Evolutionary conservation across 2,113 vertebrate species (phyloP), one percentile per base, ranked within the genome.

Genomic region (Odocoileus hemionus): DNA sequence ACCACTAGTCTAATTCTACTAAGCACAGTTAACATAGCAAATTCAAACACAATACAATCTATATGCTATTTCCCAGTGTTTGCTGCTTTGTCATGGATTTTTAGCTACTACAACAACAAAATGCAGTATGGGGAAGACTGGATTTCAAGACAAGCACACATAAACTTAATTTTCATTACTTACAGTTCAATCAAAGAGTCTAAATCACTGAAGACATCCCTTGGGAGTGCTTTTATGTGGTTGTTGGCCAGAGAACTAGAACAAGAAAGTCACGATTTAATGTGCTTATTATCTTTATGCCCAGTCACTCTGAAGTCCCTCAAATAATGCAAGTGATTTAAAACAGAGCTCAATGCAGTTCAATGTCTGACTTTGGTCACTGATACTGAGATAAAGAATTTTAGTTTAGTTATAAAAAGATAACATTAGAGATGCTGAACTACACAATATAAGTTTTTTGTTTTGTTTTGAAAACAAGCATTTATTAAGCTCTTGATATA

Each of bases 181-280:
- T 98, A 99, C 99, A 99, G 98, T 98, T 99, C 99, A 98, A 99
- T 99, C 96, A 99, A 98, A 92, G 99, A 99, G 97, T 99, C 99
- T 98, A 99, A 98, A 98, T 99, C 99, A 33, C 97, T 98, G 98
- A 99, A 99, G 98, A 99, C 98, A 52, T 99, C 99, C 98, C 99
- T 99, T 58, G 99, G 99, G 98, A 99, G 99, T 94, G 99, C 98
- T 99, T 99, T 99, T 94, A 99, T 99, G 93, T 99, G 99, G 98
- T 99, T 99, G 98, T 99, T 99, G 94, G 99, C 99, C 99, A 99
- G 98, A 98, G 99, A 99, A 98, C 99, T 99, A 97, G 91, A 98
- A 98, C 96, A 97, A 92, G 33, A 99, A 98, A 98, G 96, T 96
- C 86, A 98, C 92, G 97, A 94, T 52, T 98, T 96, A 97, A 91